phyloP scores from a whole-genome alignment of 2,797 vertebrate genomes.

The Macropodus opercularis region DNA sequence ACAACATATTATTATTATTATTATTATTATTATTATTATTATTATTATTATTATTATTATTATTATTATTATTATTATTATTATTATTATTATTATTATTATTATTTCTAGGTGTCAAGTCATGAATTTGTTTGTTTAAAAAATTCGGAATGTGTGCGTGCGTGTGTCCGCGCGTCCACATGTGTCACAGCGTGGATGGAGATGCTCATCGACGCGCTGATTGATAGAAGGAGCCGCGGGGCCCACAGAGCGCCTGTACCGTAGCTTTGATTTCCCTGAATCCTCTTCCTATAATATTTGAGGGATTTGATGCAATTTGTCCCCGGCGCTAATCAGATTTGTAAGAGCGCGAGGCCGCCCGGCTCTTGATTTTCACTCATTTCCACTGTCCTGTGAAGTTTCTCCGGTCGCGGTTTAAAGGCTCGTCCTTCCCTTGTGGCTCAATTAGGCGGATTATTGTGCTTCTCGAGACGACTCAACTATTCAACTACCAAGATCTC shows the following conservation, averaged over 20 bases:
- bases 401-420: slow-evolving; percentile 82
- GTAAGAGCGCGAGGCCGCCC: slow-evolving; percentile 64
- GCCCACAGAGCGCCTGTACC: slow-evolving; percentile 54
- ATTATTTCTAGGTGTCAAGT: not conserved
- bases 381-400: slow-evolving; percentile 77
- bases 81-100: too few relatives aligned
- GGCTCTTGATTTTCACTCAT: slow-evolving; percentile 68
- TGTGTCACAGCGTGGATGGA: slow-evolving; percentile 24
- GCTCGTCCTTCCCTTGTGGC: slow-evolving; percentile 87
- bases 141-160: not conserved
- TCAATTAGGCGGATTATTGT: slow-evolving; percentile 99
- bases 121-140: slow-evolving; percentile 18
- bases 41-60: slow-evolving; percentile 2
- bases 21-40: slow-evolving; percentile 3
- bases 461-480: slow-evolving; percentile 87
- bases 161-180: slow-evolving; percentile 4
- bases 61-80: not conserved
- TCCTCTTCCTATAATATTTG: slow-evolving; percentile 68
- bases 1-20: not conserved
- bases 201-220: slow-evolving; percentile 49
- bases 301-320: slow-evolving; percentile 83
- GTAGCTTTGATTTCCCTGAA: slow-evolving; percentile 75
- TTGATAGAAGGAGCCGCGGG: slow-evolving; percentile 60
- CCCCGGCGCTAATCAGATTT: slow-evolving; percentile 82
- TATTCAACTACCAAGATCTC: slow-evolving; percentile 77